These are phyloP conservation scores for Centropristis striata DNA, from an alignment of 2,113 vertebrate species.

Conservation along the genomic window DNA sequence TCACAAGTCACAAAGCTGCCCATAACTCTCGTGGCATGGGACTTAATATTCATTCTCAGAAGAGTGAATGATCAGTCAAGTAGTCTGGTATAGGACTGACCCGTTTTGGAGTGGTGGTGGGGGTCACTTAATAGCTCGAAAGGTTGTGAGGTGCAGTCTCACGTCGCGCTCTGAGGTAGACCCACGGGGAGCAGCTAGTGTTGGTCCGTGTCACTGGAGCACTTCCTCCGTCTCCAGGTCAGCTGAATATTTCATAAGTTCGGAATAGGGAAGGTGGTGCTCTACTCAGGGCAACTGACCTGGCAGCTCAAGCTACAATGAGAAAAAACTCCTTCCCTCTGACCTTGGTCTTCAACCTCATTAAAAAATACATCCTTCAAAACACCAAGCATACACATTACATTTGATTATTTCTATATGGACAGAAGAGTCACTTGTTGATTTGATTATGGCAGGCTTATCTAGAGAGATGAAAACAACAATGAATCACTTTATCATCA, in stretches of 20 bases:
- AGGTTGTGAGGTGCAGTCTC: constrained; percentile 53
- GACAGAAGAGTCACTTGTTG: constrained; percentile 8
- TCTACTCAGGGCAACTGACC: constrained; percentile 50
- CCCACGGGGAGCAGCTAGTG: constrained; percentile 45
- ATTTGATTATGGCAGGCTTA: constrained; percentile 13
- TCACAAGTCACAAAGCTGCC: not conserved
- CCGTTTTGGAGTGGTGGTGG: constrained; percentile 42
- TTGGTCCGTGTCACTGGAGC: constrained; percentile 59
- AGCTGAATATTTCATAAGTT: constrained; percentile 77
- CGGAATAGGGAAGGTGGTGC: constrained; percentile 44
- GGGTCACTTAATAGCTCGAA: constrained; percentile 58
- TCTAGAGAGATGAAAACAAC: constrained; percentile 31
- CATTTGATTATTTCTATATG: not conserved
- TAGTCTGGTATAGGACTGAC: constrained; percentile 5
- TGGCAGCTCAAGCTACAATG: constrained; percentile 5
- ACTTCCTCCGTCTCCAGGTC: constrained; percentile 56
- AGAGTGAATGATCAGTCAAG: constrained; percentile 41
- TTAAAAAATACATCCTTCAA: not conserved
- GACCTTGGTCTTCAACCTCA: constrained; percentile 28
- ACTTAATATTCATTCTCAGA: constrained; percentile 43
- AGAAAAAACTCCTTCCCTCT: constrained; percentile 13
- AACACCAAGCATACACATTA: not conserved
- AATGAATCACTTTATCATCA: constrained; percentile 48
- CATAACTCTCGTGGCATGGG: not conserved
- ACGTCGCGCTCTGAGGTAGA: not conserved